Evolutionary conservation across 2,797 vertebrate species (phyloP).

Genomic region (Eleutherodactylus coqui): DNA sequence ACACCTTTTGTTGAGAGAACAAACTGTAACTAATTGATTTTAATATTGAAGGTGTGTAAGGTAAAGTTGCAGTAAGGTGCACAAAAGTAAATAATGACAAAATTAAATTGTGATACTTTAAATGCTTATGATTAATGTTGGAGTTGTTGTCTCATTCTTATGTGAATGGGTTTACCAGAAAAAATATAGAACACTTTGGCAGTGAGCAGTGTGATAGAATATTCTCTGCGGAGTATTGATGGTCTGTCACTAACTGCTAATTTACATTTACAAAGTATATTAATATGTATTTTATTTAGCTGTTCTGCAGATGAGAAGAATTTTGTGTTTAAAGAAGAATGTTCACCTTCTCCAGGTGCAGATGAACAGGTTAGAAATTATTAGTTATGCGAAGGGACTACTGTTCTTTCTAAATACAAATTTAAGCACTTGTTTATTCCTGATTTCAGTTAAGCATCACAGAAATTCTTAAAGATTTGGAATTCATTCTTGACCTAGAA

Average conservation of each 20-base stretch:
- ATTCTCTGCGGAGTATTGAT: not conserved
- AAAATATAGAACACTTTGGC: not conserved
- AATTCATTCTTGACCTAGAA: constrained; percentile 48
- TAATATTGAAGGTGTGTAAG: not conserved
- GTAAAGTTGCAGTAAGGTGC: not conserved
- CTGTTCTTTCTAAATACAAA: not conserved
- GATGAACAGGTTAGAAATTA: constrained; percentile 37
- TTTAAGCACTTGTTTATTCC: not conserved
- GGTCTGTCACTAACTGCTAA: not conserved
- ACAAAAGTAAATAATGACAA: not conserved
- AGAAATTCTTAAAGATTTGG: constrained; percentile 56
- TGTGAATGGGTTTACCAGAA: not conserved
- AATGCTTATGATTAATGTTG: too few species aligned
- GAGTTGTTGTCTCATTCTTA: too few species aligned
- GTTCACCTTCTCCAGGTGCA: not conserved
- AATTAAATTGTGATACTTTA: too few species aligned
- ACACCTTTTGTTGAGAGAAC: too few species aligned
- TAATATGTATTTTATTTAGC: constrained; percentile 2
- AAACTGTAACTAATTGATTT: too few species aligned
- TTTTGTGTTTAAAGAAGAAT: not conserved
- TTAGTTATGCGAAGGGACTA: not conserved
- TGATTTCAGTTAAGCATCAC: constrained; percentile 38
- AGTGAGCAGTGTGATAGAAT: not conserved
- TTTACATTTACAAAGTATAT: not conserved
- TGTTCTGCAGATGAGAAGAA: not conserved